These are phyloP conservation scores for Caenorhabditis sp. DNA, from an alignment of 2,888 invertebrate genomes.

Conservation along the genomic window DNA sequence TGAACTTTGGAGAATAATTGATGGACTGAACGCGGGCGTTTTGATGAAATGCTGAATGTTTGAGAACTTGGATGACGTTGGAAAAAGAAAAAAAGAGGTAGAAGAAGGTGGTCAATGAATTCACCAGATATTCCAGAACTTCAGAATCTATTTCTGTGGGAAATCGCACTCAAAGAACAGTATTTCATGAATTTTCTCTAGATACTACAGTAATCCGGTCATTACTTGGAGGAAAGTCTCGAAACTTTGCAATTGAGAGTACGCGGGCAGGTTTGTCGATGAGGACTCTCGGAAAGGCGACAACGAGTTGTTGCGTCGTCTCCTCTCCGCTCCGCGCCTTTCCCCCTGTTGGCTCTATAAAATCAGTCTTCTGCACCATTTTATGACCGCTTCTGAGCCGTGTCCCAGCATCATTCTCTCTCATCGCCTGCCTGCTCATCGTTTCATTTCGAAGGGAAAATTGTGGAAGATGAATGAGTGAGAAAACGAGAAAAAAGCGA, in stretches of 20 bases:
- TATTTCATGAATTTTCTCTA: too few species aligned
- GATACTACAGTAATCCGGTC: too few species aligned
- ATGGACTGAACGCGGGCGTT: slow-evolving; percentile 19
- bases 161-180: too few species aligned
- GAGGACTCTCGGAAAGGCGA: too few species aligned
- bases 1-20: slow-evolving; percentile 53
- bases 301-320: slow-evolving; percentile 28
- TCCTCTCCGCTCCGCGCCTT: too few species aligned
- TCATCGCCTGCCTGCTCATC: slow-evolving; percentile 47
- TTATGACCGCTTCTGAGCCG: slow-evolving; percentile 55
- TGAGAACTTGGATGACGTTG: too few species aligned
- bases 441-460: slow-evolving; percentile 5
- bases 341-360: slow-evolving; percentile 29
- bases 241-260: too few species aligned
- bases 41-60: background rate
- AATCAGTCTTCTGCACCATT: slow-evolving; percentile 55
- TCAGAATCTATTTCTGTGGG: too few species aligned
- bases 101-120: background rate
- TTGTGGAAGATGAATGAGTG: slow-evolving; percentile 11
- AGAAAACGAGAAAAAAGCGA: too few species aligned
- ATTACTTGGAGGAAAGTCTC: too few species aligned
- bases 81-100: too few species aligned
- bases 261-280: too few species aligned
- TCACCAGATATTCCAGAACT: background rate
- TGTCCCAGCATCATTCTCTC: slow-evolving; percentile 39